These are phyloP conservation scores for Siphlonurus alternatus DNA, from an alignment of 2,888 invertebrate species.

Conservation along the genomic window DNA sequence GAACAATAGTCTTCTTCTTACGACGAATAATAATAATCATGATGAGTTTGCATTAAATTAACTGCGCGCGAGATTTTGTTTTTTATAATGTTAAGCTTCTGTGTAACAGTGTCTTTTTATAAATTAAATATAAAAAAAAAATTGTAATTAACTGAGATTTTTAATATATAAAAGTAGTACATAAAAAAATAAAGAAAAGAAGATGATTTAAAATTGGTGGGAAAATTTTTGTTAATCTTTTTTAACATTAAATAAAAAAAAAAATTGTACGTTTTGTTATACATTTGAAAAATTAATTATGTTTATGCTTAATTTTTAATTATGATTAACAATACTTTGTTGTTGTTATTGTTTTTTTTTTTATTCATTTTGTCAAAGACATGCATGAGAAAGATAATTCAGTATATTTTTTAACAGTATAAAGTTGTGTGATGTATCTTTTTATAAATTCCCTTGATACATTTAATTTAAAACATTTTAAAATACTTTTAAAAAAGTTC, in stretches of 20 bases:
- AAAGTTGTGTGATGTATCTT: not conserved
- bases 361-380: too few relatives aligned
- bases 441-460: not conserved
- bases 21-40: not conserved
- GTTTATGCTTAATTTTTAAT: too few relatives aligned
- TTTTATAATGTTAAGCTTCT: too few relatives aligned
- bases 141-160: not conserved
- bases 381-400: too few relatives aligned
- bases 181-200: not conserved
- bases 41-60: not conserved
- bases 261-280: too few relatives aligned
- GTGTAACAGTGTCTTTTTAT: not conserved
- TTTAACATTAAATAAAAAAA: too few relatives aligned
- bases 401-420: not conserved
- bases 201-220: not conserved
- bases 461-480: not conserved
- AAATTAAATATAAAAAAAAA: not conserved
- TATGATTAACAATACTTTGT: too few relatives aligned
- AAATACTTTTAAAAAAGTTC: not conserved
- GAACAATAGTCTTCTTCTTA: not conserved
- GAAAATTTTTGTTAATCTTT: not conserved
- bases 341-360: too few relatives aligned
- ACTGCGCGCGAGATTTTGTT: not conserved
- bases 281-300: too few relatives aligned
- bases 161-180: not conserved